Evolutionary conservation across 2,888 invertebrate genomes (phyloP), one percentile per base, ranked within the genome.

Genomic region (Himalopsyche japonica): DNA sequence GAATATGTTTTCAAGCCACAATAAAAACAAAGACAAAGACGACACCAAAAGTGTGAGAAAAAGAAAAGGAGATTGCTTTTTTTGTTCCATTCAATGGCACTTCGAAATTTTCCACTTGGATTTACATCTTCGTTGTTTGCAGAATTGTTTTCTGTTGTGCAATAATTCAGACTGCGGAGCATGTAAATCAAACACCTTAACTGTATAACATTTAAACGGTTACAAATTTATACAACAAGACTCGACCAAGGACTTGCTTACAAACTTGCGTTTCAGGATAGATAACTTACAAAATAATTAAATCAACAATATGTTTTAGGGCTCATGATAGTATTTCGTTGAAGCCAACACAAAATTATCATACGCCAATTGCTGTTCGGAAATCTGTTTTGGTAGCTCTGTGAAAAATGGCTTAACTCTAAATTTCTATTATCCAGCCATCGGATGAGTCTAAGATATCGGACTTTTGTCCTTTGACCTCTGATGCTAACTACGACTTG

Each of bases 101-200:
- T 20, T n/a, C 2, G 8, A 57, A 57, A 20, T 10, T 57, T 20
- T 4, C 48, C 57, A 64, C 32, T 34, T 37, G 34, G 18, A 81
- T 79, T 82, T 79, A 82, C 64, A 82, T 79, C 64, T 79, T 37
- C 79, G 20, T 79, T 47, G 48, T 48, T 82, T 27, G 18, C 57
- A 37, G 79, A 79, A 82, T 82, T 82, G 82, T 82, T 82, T 82
- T 79, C 78, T n/a, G 64, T 64, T 34, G 30, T 30, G 64, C 79
- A 79, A 82, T 82, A 82, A 82, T 82, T 82, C 82, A 82, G 64
- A 78, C 79, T 12, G 82, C 6, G 37, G 20, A 32, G 43, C 76
- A 79, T 82, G 79, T 82, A 82, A 82, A 82, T 82, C 82, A 82
- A 78, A 64, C 82, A 57, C 57, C n/a, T 57, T 30, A 6, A 7